Percentiles rank a stretch among this genome's conserved stretches.
phyloP scores from a whole-genome alignment of 1,140 invertebrate genomes.

The Zaprionus gabonicus region DNA sequence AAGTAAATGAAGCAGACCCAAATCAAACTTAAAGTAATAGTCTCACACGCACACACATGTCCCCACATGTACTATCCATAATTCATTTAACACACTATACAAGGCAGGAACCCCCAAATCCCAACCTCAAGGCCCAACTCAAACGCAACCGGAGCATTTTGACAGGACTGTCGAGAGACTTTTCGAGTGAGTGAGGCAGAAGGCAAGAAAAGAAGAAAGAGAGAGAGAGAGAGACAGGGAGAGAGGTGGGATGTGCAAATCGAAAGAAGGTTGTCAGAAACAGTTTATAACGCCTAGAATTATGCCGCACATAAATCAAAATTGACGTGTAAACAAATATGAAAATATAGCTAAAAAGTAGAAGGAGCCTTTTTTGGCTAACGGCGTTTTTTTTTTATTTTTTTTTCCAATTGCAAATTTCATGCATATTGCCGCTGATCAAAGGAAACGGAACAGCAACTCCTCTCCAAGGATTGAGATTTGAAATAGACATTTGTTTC shows the following conservation, averaged over 20 bases:
- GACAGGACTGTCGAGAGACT: constrained; percentile 21
- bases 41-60: constrained; percentile 32
- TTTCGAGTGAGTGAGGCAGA: too few species aligned
- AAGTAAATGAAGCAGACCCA: constrained; percentile 49
- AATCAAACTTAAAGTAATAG: constrained; percentile 60
- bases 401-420: constrained; percentile 43
- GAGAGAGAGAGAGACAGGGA: background rate
- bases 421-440: constrained; percentile 65
- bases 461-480: background rate
- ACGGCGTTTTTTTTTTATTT: constrained; percentile 9
- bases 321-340: constrained; percentile 74
- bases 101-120: constrained; percentile 2
- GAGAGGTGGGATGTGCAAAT: constrained; percentile 8
- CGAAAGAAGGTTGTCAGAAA: constrained; percentile 67
- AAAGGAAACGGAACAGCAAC: constrained; percentile 23
- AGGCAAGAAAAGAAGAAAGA: background rate
- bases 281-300: constrained; percentile 77
- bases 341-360: constrained; percentile 3
- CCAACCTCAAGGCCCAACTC: constrained; percentile 2
- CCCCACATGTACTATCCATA: constrained; percentile 46
- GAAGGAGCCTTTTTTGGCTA: background rate
- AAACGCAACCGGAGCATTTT: background rate
- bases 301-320: constrained; percentile 79
- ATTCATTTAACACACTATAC: constrained; percentile 51
- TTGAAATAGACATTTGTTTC: constrained; percentile 37